phyloP scores from a whole-genome alignment of 1,140 invertebrate species.

The Pararge aegeria region DNA sequence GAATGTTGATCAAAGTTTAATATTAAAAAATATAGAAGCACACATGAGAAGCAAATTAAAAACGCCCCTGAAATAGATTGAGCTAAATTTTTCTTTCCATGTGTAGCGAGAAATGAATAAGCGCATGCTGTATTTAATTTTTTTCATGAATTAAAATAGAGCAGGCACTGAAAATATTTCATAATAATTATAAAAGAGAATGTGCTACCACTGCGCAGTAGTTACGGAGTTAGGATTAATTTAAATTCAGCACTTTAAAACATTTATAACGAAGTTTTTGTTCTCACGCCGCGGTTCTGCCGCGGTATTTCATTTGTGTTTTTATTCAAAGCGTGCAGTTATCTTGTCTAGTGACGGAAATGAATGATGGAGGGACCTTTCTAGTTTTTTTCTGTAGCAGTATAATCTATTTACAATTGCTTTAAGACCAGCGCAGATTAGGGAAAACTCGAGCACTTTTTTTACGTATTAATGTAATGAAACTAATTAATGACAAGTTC shows the following conservation, averaged over 20 bases:
- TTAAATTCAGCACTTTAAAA: slow-evolving; percentile 29
- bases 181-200: slow-evolving; percentile 20
- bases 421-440: no score
- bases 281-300: slow-evolving; percentile 16
- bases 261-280: slow-evolving; percentile 30
- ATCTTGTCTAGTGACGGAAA: slow-evolving; percentile 13
- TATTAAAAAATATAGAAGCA: no score
- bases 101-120: neutral
- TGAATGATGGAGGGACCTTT: neutral
- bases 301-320: slow-evolving; percentile 20
- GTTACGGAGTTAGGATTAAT: slow-evolving; percentile 24
- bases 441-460: no score
- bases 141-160: slow-evolving; percentile 10
- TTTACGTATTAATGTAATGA: no score
- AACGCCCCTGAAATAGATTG: slow-evolving; percentile 5
- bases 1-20: no score
- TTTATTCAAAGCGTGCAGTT: slow-evolving; percentile 22
- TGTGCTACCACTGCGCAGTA: slow-evolving; percentile 12
- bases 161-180: slow-evolving; percentile 21
- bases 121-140: no score
- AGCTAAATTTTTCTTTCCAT: slow-evolving; percentile 1
- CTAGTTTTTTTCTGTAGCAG: neutral
- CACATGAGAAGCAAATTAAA: no score
- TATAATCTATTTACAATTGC: neutral
- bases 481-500: no score